Percentiles rank a stretch among this genome's conserved stretches.
phyloP scores from a whole-genome alignment of 2,888 invertebrate species.

The Halocaridina rubra region DNA sequence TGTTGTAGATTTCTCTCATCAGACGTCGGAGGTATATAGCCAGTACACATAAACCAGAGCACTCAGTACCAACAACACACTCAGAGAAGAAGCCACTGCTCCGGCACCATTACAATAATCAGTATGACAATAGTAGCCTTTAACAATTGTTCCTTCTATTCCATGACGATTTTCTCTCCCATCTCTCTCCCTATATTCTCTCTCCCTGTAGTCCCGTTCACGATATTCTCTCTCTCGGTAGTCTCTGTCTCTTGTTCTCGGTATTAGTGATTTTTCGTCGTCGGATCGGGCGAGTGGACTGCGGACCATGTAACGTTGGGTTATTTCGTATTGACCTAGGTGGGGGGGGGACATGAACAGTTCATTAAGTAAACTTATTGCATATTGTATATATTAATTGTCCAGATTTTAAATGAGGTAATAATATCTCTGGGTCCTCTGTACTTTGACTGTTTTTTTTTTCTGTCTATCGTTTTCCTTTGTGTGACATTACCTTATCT shows the following conservation, averaged over 20 bases:
- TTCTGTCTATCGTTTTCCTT: too few species aligned
- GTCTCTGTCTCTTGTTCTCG: not conserved
- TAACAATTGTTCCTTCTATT: not conserved
- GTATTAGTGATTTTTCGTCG: not conserved
- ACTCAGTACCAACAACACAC: not conserved
- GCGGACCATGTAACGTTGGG: not conserved
- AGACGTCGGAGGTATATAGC: too few species aligned
- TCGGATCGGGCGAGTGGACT: not conserved
- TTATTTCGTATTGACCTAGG: not conserved
- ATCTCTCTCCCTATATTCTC: not conserved
- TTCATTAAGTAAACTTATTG: too few species aligned
- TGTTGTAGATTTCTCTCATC: too few species aligned
- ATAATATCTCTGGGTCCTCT: too few species aligned
- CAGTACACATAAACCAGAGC: too few species aligned
- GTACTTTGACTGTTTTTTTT: too few species aligned
- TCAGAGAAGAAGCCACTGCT: not conserved
- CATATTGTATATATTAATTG: too few species aligned
- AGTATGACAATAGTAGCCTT: not conserved
- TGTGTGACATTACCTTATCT: too few species aligned
- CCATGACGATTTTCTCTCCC: not conserved
- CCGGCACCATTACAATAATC: not conserved
- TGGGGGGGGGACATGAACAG: too few species aligned
- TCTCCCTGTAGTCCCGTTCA: not conserved
- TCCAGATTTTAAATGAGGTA: too few species aligned
- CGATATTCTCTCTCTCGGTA: not conserved